These are phyloP conservation scores for Saccostrea cuccullata DNA, from an alignment of 1,140 invertebrate species.

Conservation along the genomic window DNA sequence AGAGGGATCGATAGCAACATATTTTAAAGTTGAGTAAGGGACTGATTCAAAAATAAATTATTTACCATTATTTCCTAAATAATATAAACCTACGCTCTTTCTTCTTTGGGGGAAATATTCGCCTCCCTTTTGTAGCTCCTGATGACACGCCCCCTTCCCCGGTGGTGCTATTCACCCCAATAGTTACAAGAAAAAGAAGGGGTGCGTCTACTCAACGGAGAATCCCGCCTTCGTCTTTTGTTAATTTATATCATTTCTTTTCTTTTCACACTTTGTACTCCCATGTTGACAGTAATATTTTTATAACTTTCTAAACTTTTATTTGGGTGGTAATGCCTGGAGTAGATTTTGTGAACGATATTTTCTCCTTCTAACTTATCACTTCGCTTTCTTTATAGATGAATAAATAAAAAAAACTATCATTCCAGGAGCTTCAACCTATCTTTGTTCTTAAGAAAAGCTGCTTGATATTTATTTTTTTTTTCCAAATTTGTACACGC, in stretches of 20 bases:
- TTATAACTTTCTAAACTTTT: background rate
- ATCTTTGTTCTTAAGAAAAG: no score
- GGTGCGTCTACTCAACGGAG: slow-evolving; percentile 17
- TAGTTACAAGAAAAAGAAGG: background rate
- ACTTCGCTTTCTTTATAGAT: no score
- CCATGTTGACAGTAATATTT: slow-evolving; percentile 8
- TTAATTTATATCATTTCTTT: background rate
- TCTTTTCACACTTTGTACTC: background rate
- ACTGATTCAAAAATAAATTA: slow-evolving; percentile 17
- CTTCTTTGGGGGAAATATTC: background rate
- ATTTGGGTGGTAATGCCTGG: slow-evolving; percentile 7
- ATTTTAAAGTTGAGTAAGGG: slow-evolving; percentile 1
- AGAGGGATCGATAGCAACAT: background rate
- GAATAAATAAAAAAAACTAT: no score
- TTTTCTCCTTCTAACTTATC: background rate
- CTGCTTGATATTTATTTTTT: no score
- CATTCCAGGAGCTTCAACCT: no score
- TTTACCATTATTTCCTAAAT: slow-evolving; percentile 15
- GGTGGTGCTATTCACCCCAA: slow-evolving; percentile 12
- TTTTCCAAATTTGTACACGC: no score
- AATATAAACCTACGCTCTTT: background rate
- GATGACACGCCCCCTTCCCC: background rate
- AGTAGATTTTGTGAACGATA: background rate
- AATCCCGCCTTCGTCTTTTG: background rate
- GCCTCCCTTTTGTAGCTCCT: background rate